Percentiles rank a stretch among this genome's conserved stretches.
Evolutionary conservation across 2,888 invertebrate species (phyloP).

Genomic region (Mythimna ferrago): DNA sequence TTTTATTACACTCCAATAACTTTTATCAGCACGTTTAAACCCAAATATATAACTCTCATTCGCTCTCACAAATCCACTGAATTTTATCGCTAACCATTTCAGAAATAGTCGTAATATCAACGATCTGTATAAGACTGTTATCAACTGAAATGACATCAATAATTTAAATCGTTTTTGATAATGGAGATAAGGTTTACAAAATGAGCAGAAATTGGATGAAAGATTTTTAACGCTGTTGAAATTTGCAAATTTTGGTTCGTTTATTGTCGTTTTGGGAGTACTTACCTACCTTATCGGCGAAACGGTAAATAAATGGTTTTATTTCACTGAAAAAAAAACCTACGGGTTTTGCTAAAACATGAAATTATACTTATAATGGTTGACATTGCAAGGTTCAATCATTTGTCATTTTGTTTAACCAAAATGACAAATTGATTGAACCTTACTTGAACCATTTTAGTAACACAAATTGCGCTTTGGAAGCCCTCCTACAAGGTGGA

Average conservation of each 20-base stretch:
- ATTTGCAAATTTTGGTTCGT: constrained; percentile 10
- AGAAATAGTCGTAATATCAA: constrained; percentile 9
- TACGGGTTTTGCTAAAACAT: background rate
- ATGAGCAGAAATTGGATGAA: constrained; percentile 11
- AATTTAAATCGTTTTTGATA: constrained; percentile 38
- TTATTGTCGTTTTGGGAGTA: constrained; percentile 17
- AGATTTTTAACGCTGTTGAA: constrained; percentile 14
- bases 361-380: no score
- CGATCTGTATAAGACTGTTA: constrained; percentile 20
- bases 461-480: no score
- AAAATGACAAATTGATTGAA: no score
- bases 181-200: constrained; percentile 34
- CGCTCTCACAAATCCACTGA: constrained; percentile 17
- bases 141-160: constrained; percentile 26
- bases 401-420: no score
- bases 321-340: background rate
- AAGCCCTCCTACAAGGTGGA: no score
- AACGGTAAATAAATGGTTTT: background rate
- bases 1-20: constrained; percentile 45
- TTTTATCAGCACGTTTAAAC: constrained; percentile 31
- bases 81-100: constrained; percentile 18
- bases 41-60: constrained; percentile 33
- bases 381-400: no score
- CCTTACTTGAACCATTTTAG: no score
- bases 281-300: background rate